Conservation (phyloP, 2,797 vertebrate species). For the Bucorvus abyssinicus region DNA sequence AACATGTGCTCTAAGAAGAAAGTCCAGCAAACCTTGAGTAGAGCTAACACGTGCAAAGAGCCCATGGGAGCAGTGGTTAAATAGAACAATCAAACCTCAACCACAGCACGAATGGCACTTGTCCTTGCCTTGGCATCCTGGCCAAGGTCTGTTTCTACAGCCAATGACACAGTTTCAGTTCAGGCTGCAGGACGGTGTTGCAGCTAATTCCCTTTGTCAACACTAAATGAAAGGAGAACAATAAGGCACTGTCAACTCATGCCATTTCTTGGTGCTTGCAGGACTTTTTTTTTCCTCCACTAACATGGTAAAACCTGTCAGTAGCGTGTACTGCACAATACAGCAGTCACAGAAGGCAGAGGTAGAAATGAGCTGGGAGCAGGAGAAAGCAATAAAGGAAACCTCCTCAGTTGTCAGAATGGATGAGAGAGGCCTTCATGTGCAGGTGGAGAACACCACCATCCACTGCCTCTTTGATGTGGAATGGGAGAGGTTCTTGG, state of each 20-base stretch:
- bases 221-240: neutral
- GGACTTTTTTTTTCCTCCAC: neutral
- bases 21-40: neutral
- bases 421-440: conserved; percentile 2
- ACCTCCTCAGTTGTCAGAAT: neutral
- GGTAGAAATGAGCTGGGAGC: neutral
- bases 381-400: conserved; percentile 17
- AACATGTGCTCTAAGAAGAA: neutral
- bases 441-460: neutral
- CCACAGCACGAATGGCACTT: neutral
- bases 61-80: neutral
- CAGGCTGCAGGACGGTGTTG: neutral
- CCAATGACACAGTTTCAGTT: neutral
- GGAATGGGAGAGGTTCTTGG: conserved; percentile 20
- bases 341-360: neutral
- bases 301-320: neutral
- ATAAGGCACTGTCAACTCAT: neutral
- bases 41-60: neutral
- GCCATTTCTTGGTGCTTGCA: neutral
- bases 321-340: neutral
- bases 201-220: neutral
- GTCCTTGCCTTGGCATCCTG: neutral
- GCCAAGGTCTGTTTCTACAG: neutral
- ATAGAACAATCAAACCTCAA: neutral
- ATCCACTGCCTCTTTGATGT: conserved; percentile 25